Evolutionary conservation across 2,888 invertebrate genomes (phyloP).

Genomic region (Diloba caeruleocephala): DNA sequence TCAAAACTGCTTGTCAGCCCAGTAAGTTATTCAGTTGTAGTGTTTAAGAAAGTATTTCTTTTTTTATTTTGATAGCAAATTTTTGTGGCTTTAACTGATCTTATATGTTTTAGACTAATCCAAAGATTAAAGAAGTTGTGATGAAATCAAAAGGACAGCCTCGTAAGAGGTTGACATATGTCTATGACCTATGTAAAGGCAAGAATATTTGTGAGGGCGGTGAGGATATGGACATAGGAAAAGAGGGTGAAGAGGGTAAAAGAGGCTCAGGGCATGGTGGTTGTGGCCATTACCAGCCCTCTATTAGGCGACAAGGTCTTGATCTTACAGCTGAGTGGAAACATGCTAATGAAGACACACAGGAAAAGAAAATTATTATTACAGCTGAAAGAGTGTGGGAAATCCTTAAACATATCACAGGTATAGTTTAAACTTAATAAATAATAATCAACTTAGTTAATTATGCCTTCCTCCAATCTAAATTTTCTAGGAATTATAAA

Average conservation of each 20-base stretch:
- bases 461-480: no score
- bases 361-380: constrained; percentile 97
- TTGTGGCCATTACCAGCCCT: constrained; percentile 99
- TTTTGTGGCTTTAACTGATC: background rate
- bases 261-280: constrained; percentile 94
- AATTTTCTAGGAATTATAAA: no score
- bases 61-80: background rate
- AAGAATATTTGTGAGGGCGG: constrained; percentile 99
- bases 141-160: constrained; percentile 99
- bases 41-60: background rate
- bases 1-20: constrained; percentile 98
- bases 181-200: constrained; percentile 99
- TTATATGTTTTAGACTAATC: constrained; percentile 91
- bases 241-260: constrained; percentile 92
- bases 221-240: constrained; percentile 98
- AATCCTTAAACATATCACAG: constrained; percentile 97
- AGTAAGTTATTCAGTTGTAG: constrained; percentile 90
- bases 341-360: constrained; percentile 99
- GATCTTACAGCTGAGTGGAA: constrained; percentile 99
- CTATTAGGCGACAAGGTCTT: constrained; percentile 95
- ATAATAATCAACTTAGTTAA: background rate
- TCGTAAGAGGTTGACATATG: constrained; percentile 97
- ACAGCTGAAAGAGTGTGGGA: constrained; percentile 99
- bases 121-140: constrained; percentile 97
- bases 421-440: constrained; percentile 58